Conservation (phyloP, 1,140 invertebrate genomes). For the Trichonephila inaurata region DNA sequence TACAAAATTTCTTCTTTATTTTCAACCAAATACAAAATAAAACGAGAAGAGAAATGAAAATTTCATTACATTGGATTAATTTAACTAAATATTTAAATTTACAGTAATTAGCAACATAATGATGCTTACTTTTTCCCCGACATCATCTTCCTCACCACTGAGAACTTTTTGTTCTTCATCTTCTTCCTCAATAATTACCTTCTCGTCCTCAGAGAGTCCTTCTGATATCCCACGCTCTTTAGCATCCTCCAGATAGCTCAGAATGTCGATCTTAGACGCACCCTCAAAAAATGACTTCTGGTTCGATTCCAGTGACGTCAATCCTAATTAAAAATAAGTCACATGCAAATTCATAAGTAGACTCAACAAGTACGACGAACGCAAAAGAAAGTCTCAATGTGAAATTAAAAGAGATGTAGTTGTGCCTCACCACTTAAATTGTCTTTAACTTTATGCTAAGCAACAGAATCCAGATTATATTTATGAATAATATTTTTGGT, state of each 20-base stretch:
- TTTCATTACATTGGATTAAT: too few species aligned
- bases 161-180: conserved; percentile 60
- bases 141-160: conserved; percentile 62
- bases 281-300: conserved; percentile 88
- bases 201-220: conserved; percentile 73
- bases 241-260: conserved; percentile 92
- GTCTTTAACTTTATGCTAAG: too few species aligned
- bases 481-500: too few species aligned
- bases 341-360: background rate
- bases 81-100: too few species aligned
- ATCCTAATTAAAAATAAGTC: conserved; percentile 39
- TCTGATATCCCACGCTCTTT: conserved; percentile 84
- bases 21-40: too few species aligned
- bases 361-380: background rate
- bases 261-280: conserved; percentile 93
- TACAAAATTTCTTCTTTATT: too few species aligned
- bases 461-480: too few species aligned
- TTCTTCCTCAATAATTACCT: conserved; percentile 73
- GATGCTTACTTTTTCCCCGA: conserved; percentile 58
- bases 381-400: too few species aligned
- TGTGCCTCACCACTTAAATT: too few species aligned
- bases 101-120: too few species aligned
- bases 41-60: too few species aligned
- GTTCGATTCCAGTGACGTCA: conserved; percentile 76
- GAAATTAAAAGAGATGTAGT: too few species aligned